These are phyloP conservation scores for Mionectes olivaceus DNA, from an alignment of 2,797 vertebrate species.

Conservation along the genomic window DNA sequence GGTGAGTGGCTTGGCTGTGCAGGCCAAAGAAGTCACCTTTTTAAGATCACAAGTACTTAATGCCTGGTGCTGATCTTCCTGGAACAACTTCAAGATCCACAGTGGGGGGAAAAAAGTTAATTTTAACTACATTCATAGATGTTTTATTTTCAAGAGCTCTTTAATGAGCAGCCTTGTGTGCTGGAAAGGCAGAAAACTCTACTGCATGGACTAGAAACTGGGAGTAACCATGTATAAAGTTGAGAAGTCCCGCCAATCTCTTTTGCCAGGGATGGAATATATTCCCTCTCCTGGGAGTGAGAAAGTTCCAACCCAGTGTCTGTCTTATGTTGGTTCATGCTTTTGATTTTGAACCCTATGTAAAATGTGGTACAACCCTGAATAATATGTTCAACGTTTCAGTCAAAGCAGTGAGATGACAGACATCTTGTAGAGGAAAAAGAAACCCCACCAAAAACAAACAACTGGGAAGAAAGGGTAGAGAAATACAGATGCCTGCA, in stretches of 20 bases:
- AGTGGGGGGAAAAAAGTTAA: neutral
- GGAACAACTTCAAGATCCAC: neutral
- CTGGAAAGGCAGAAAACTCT: neutral
- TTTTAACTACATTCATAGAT: neutral
- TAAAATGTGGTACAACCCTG: neutral
- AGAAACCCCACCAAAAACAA: no score
- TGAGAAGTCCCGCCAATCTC: neutral
- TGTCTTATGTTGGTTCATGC: neutral
- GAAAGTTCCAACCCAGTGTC: neutral
- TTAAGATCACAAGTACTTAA: no score
- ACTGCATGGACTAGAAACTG: neutral
- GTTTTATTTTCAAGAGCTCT: neutral
- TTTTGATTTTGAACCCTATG: neutral
- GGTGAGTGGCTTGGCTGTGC: conserved; percentile 79
- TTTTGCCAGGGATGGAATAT: neutral
- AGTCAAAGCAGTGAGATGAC: neutral
- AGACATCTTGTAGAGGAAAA: neutral
- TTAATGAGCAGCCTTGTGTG: neutral
- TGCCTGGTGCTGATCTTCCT: neutral
- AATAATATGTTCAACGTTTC: neutral
- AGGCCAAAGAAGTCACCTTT: neutral
- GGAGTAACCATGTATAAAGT: neutral
- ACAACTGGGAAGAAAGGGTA: neutral
- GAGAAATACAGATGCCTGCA: neutral
- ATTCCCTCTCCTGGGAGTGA: neutral